Conservation (phyloP, 2,113 vertebrate genomes). For the Chaetops frenatus region DNA sequence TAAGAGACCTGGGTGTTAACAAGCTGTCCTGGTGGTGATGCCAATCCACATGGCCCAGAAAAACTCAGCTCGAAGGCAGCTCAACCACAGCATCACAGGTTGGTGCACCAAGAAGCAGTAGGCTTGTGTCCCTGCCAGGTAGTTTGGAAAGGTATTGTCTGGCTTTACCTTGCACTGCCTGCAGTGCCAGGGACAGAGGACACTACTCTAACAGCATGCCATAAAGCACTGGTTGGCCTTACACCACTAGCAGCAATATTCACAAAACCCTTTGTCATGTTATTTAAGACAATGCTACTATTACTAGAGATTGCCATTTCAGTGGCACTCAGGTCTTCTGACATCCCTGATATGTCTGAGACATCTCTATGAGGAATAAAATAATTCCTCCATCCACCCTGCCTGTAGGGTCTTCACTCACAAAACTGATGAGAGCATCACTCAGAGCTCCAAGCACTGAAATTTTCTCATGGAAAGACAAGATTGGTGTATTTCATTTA, state of each 20-base stretch:
- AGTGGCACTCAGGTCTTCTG: neutral
- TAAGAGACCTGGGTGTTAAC: neutral
- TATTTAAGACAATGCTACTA: neutral
- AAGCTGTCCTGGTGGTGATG: neutral
- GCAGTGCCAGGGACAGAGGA: rapidly evolving
- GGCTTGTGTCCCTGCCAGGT: neutral
- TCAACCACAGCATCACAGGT: neutral
- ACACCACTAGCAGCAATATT: neutral
- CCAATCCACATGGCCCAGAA: neutral
- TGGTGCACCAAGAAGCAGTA: neutral
- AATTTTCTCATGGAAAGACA: neutral
- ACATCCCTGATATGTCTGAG: neutral
- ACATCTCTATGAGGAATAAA: neutral
- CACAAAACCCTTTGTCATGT: neutral
- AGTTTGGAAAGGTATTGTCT: neutral
- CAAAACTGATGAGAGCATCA: neutral
- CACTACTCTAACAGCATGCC: rapidly evolving
- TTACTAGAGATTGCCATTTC: neutral
- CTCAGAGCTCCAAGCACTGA: neutral
- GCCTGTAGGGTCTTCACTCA: neutral
- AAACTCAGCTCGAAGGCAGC: neutral
- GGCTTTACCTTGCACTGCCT: neutral
- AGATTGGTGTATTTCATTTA: rapidly evolving
- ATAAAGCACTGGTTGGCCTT: neutral
- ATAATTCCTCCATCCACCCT: neutral